Evolutionary conservation across 2,888 invertebrate species (phyloP).

Genomic region (Lithosia quadra): DNA sequence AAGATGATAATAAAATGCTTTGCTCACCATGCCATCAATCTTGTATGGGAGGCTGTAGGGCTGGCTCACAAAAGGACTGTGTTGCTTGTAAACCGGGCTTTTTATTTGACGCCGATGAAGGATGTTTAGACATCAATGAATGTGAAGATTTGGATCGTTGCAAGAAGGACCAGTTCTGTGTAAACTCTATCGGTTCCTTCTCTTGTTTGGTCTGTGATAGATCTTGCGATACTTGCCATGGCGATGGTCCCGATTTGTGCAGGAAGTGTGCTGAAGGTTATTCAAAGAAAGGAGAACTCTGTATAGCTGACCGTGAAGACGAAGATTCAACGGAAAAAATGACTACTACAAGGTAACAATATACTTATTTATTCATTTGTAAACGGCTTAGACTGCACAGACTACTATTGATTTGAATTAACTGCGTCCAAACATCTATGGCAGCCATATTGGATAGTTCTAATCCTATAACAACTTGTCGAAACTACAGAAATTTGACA

Average conservation of each 20-base stretch:
- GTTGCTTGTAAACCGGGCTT: constrained; percentile 90
- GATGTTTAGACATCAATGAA: constrained; percentile 95
- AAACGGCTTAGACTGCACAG: neutral
- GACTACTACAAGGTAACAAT: constrained; percentile 71
- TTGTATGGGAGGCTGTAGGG: constrained; percentile 92
- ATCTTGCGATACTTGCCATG: constrained; percentile 93
- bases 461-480: no score
- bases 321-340: constrained; percentile 72
- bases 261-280: constrained; percentile 92
- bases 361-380: neutral
- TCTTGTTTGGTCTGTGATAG: constrained; percentile 94
- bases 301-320: constrained; percentile 88
- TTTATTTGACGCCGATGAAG: constrained; percentile 90
- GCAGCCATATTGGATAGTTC: no score
- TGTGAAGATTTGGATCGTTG: constrained; percentile 88
- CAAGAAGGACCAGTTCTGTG: constrained; percentile 92
- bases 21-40: constrained; percentile 93
- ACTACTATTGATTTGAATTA: no score
- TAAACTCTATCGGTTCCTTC: constrained; percentile 95
- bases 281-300: constrained; percentile 90
- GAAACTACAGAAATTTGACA: no score
- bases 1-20: constrained; percentile 90
- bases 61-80: constrained; percentile 90
- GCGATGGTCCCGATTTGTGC: constrained; percentile 97
- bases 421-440: no score